Percentiles rank a stretch among this genome's conserved stretches.
Conservation (phyloP, 2,888 invertebrate species). For the Drosophila buzzatii region DNA sequence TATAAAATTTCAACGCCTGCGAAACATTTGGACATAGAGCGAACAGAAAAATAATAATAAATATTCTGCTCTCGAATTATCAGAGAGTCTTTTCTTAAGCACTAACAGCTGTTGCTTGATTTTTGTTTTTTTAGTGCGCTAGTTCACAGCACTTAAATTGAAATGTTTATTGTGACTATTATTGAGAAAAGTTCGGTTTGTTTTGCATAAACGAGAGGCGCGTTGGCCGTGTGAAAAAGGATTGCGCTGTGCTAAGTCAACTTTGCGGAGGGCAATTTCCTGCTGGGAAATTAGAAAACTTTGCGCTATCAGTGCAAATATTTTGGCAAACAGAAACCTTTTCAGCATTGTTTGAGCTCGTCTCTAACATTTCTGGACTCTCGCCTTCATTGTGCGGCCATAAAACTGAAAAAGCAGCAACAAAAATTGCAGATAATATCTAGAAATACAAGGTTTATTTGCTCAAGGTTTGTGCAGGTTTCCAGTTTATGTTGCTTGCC, state of each 20-base stretch:
- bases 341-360: slow-evolving; percentile 33
- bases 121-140: neutral
- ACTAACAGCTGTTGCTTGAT: slow-evolving; percentile 13
- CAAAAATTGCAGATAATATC: slow-evolving; percentile 35
- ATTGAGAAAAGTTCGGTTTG: slow-evolving; percentile 45
- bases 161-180: slow-evolving; percentile 51
- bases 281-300: slow-evolving; percentile 76
- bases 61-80: slow-evolving; percentile 1
- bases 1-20: slow-evolving; percentile 38
- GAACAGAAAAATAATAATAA: slow-evolving; percentile 4
- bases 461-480: slow-evolving; percentile 37
- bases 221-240: slow-evolving; percentile 18
- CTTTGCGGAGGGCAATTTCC: slow-evolving; percentile 58
- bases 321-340: slow-evolving; percentile 59
- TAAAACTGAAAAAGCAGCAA: slow-evolving; percentile 47
- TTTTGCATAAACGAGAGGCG: slow-evolving; percentile 27
- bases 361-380: slow-evolving; percentile 17
- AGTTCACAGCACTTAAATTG: slow-evolving; percentile 29
- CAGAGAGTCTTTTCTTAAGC: slow-evolving; percentile 8
- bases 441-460: slow-evolving; percentile 54
- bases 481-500: slow-evolving; percentile 14
- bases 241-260: slow-evolving; percentile 29
- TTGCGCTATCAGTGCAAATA: slow-evolving; percentile 59
- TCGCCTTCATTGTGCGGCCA: slow-evolving; percentile 49
- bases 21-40: slow-evolving; percentile 17